Conservation (phyloP, 2,797 vertebrate genomes). For the Melanotaenia maccullochi region DNA sequence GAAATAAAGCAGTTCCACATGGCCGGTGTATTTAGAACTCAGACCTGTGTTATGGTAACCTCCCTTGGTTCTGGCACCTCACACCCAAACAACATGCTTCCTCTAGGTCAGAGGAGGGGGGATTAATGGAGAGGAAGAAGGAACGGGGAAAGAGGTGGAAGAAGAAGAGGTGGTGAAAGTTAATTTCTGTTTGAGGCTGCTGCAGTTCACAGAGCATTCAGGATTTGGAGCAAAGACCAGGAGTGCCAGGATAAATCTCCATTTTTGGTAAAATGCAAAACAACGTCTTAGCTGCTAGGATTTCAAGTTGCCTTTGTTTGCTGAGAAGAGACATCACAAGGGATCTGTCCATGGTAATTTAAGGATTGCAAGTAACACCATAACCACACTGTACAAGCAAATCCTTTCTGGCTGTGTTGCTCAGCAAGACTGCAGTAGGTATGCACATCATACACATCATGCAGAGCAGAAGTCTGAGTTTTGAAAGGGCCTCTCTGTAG, state of each 20-base stretch:
- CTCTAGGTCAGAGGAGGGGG: constrained; percentile 51
- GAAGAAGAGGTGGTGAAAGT: constrained; percentile 45
- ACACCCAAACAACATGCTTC: constrained; percentile 67
- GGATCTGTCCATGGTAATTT: constrained; percentile 39
- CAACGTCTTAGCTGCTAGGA: constrained; percentile 4
- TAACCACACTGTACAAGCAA: constrained; percentile 37
- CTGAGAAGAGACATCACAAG: constrained; percentile 42
- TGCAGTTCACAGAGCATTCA: constrained; percentile 22
- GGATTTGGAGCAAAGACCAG: constrained; percentile 12
- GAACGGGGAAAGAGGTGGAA: constrained; percentile 24
- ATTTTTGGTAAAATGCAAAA: constrained; percentile 40
- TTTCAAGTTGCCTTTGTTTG: constrained; percentile 40
- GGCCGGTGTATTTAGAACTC: constrained; percentile 72
- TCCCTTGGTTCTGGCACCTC: constrained; percentile 70
- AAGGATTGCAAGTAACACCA: constrained; percentile 52
- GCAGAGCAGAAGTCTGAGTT: constrained; percentile 51
- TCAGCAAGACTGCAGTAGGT: constrained; percentile 34
- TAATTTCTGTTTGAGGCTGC: constrained; percentile 27
- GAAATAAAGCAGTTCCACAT: constrained; percentile 80
- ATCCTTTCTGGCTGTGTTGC: constrained; percentile 25
- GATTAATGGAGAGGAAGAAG: constrained; percentile 28
- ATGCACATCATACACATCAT: constrained; percentile 50
- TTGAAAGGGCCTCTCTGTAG: constrained; percentile 68
- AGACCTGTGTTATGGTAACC: constrained; percentile 77
- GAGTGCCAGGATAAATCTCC: constrained; percentile 10